Evolutionary conservation across 2,888 invertebrate genomes (phyloP), one percentile per base, ranked within the genome.

Genomic region (Tetheella fluctuosa): DNA sequence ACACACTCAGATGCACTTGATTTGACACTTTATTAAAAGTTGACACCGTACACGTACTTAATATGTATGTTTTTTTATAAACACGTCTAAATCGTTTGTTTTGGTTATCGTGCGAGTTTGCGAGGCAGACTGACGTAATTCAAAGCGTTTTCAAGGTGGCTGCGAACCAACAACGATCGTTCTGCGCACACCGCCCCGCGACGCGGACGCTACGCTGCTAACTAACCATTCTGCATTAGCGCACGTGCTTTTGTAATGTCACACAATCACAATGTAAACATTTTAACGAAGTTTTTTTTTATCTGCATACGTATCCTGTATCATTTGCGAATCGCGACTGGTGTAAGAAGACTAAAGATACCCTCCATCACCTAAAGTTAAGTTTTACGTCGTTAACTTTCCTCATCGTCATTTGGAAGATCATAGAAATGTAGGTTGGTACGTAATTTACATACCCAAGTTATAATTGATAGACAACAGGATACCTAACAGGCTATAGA

Each of bases 71-170:
- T 59, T 66, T 59, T 65, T 62, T 52, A 59, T 63, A 65, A 71
- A 72, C 68, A 73, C 70, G 68, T 68, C 68, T 71, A 63, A 55
- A 65, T 62, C 67, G 75, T 80, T 80, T 86, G 83, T 86, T 87
- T 84, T 84, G 81, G 69, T 80, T 74, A 70, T 67, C 65, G 68
- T 70, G 66, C 78, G 61, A 67, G 73, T 70, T n/a, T 69, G 64
- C 69, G 71, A 73, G 68, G 76, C 75, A 75, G 71, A 80, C 80
- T 91, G 91, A 92, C 91, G 91, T 90, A 88, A 89, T 82, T 76
- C 74, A 73, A 79, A 77, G 74, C 65, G 57, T 68, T 75, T 48
- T 81, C 79, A 78, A 79, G 79, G 79, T 77, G 73, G 71, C 62
- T 68, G 68, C 69, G 62, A 64, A 59, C 61, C 55, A 30, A 54